Conservation (phyloP, 2,888 invertebrate species). For the Leptogaster cylindrica region DNA sequence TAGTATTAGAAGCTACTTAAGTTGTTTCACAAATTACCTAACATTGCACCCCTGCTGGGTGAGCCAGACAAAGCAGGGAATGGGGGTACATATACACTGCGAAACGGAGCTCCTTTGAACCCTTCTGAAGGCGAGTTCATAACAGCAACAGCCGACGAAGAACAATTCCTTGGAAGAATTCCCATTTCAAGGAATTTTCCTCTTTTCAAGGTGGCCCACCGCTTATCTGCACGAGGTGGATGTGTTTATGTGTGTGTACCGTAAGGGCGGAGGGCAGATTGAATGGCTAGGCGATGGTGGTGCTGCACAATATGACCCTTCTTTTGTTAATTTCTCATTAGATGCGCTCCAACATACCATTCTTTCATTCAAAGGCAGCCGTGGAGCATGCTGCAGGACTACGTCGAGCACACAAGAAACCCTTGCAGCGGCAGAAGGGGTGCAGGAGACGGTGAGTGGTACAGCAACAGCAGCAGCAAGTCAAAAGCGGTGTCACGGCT, state of each 20-base stretch:
- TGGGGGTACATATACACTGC: background rate
- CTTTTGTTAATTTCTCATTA: constrained; percentile 51
- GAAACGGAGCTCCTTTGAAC: constrained; percentile 9
- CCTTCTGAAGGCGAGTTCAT: constrained; percentile 23
- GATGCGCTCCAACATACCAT: constrained; percentile 41
- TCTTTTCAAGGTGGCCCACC: background rate
- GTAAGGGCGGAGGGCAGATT: too few species aligned
- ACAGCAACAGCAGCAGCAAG: constrained; percentile 38
- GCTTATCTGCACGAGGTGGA: background rate
- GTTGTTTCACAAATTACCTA: constrained; percentile 44
- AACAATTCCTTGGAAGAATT: constrained; percentile 22
- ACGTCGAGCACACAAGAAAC: constrained; percentile 18
- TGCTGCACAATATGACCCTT: constrained; percentile 38
- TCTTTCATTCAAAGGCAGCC: constrained; percentile 20
- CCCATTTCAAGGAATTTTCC: background rate
- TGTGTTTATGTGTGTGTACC: background rate
- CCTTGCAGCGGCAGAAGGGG: background rate
- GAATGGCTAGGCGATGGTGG: too few species aligned
- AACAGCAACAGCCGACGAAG: background rate
- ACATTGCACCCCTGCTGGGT: constrained; percentile 33
- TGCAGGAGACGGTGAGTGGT: background rate
- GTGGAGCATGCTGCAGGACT: background rate
- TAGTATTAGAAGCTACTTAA: constrained; percentile 43
- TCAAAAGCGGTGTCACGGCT: constrained; percentile 43
- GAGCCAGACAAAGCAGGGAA: constrained; percentile 16